Evolutionary conservation across 2,888 invertebrate species (phyloP), one percentile per base, ranked within the genome.

Genomic region (Yponomeuta plumbellus): DNA sequence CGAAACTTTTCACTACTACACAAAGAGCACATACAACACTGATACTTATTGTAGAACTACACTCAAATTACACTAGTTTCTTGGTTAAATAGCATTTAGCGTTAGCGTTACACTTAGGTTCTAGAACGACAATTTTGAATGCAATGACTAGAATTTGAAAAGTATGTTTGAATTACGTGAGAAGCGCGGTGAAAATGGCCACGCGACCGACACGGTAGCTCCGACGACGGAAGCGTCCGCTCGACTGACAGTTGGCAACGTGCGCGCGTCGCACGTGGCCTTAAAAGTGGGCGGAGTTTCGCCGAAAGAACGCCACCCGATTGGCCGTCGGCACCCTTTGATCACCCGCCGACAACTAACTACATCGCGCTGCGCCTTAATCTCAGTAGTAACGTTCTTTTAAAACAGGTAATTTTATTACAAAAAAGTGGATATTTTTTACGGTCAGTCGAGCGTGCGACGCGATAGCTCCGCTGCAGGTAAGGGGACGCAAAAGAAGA

Each of bases 341-440:
- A 90, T 88, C 88, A 80, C 80, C 79, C 84, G 88, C 84, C 86
- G 85, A 84, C 87, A 81, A 85, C 89, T 90, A 88, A 89, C 88
- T 85, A 90, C 85, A 84, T 88, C 84, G 83, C 84, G 85, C 80
- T 85, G 84, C 80, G 85, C 87, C 89, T 90, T 90, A 91, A 91
- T 90, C 90, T 90, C 89, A 80, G 87, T 86, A 90, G 86, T 88
- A 88, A 87, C 84, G 84, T 90, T 85, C 89, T 88, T 89, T 90
- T 88, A 90, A 90, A 90, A 89, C 88, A 88, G 86, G 90, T 90
- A 90, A 90, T 89, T 87, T 89, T 84, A 88, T 90, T 89, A 86
- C 81, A 88, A 89, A 88, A 34, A 88, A 86, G 84, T 83, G 83
- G 80, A 84, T 83, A 84, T 81, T 84, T 85, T 88, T 86, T 84